Percentiles rank a stretch among this genome's conserved stretches.
Conservation (phyloP, 1,140 invertebrate species). For the Oncopodura yosiiana region DNA sequence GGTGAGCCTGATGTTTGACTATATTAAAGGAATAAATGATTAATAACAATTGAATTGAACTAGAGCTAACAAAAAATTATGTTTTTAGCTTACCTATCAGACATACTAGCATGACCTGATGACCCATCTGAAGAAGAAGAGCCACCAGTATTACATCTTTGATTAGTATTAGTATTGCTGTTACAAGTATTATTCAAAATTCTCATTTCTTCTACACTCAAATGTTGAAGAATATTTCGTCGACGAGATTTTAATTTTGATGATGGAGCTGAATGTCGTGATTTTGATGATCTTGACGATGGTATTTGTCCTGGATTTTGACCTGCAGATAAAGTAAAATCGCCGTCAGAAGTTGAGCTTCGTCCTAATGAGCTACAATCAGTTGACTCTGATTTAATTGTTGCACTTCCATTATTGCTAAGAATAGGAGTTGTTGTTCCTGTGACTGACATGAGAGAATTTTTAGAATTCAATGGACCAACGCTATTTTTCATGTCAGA, state of each 20-base stretch:
- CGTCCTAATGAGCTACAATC: conserved; percentile 43
- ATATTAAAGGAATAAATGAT: too few relatives aligned
- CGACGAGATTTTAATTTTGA: conserved; percentile 42
- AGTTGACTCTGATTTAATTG: conserved; percentile 34
- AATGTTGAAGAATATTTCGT: conserved; percentile 48
- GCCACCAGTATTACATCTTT: conserved; percentile 23
- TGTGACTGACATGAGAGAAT: neutral
- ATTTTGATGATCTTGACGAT: conserved; percentile 33
- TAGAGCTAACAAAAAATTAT: too few relatives aligned
- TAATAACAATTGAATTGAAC: too few relatives aligned
- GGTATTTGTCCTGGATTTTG: neutral
- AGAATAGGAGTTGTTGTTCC: neutral
- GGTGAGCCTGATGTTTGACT: conserved; percentile 34
- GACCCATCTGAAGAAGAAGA: conserved; percentile 32
- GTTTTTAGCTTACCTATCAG: too few relatives aligned
- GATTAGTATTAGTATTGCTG: conserved; percentile 1
- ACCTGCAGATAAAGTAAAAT: conserved; percentile 33
- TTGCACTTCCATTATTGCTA: neutral
- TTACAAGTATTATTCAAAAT: conserved; percentile 48
- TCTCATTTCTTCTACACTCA: conserved; percentile 53
- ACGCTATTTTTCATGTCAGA: neutral
- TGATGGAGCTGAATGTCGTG: conserved; percentile 35
- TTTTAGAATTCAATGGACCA: conserved; percentile 9
- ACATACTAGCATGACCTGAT: conserved; percentile 33
- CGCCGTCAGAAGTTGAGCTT: conserved; percentile 41